A percentile compares a stretch with the other conserved stretches of the same genome.
These are phyloP conservation scores for Melanotaenia boesemani DNA, from an alignment of 2,797 vertebrate species.

Conservation along the genomic window DNA sequence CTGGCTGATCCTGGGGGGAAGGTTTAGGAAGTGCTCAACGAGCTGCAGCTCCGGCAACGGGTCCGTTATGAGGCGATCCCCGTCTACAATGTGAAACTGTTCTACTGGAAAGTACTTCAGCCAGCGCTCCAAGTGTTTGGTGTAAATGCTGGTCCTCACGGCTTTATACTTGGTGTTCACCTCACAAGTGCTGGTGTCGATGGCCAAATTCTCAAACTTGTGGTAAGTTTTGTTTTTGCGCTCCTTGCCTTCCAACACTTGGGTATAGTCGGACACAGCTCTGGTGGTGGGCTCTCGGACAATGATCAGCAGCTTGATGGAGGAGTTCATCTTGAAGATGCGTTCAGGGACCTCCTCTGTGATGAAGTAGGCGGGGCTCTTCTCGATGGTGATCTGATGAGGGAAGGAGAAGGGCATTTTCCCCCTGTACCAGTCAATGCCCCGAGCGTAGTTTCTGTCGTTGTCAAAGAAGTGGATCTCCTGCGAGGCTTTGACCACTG, in stretches of 20 bases:
- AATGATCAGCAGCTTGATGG: slow-evolving; percentile 95
- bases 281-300: slow-evolving; percentile 95
- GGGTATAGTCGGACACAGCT: slow-evolving; percentile 96
- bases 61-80: slow-evolving; percentile 93
- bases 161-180: slow-evolving; percentile 98
- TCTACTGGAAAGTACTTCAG: slow-evolving; percentile 95
- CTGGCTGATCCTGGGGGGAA: slow-evolving; percentile 92
- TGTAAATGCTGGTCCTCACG: slow-evolving; percentile 96
- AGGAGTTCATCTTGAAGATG: slow-evolving; percentile 98
- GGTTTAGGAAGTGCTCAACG: slow-evolving; percentile 94
- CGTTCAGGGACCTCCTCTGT: slow-evolving; percentile 97
- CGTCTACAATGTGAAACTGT: slow-evolving; percentile 94
- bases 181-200: slow-evolving; percentile 90
- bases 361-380: slow-evolving; percentile 97
- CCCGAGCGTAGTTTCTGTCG: slow-evolving; percentile 93
- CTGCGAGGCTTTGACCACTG: slow-evolving; percentile 97
- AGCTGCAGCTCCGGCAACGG: slow-evolving; percentile 94
- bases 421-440: slow-evolving; percentile 94
- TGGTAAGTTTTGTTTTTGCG: slow-evolving; percentile 97
- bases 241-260: slow-evolving; percentile 96
- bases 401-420: slow-evolving; percentile 98
- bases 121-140: slow-evolving; percentile 96
- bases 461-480: slow-evolving; percentile 98
- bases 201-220: slow-evolving; percentile 95
- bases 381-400: slow-evolving; percentile 97